Evolutionary conservation across 2,113 vertebrate genomes (phyloP), one percentile per base, ranked within the genome.

Genomic region (Coryphaenoides rupestris): DNA sequence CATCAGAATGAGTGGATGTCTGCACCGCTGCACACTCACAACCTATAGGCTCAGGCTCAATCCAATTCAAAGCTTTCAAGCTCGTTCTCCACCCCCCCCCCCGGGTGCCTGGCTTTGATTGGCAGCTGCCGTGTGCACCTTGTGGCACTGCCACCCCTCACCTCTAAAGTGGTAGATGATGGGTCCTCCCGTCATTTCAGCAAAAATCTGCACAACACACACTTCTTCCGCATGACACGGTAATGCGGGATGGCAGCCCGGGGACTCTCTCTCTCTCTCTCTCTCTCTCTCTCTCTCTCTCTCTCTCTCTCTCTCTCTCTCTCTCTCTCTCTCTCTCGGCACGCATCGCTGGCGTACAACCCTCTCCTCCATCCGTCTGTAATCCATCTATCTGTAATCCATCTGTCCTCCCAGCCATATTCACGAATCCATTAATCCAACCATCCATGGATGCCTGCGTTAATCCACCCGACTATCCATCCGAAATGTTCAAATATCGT

Each of bases 171-270:
- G 26, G 59, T 46, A 71, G 59, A 82, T 78, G 62, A 63, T 53
- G 54, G 19, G 15, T 14, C 47, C 15, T 50, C 47, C 13, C 47
- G 5, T 50, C 47, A 17, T n/a, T 50, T n/a, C 47, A 40, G 33
- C 33, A 40, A 75, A n/a, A 56, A 66, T 73, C 60, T 62, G 63
- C 49, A 55, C 52, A 53, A 55, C 12, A 19, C 47, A 28, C 56
- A 40, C 56, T 60, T 77, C 57, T 75, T 74, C 19, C 52, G 53
- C 61, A 71, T 73, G 71, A 80, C 73, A 60, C 12, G 2, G 56
- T 86, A 75, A 84, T 83, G 79, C 60, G 69, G 66, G 62, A 33
- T 73, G 66, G 73, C 82, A 82, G 80, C 47, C n/a, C 21, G 15
- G 15, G 16, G 16, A 17, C 47, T 50, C 17, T 50, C 15, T 3